Percentiles rank a stretch among this genome's conserved stretches.
Evolutionary conservation across 1,140 invertebrate genomes (phyloP).

Genomic region (Calephelis nemesis): DNA sequence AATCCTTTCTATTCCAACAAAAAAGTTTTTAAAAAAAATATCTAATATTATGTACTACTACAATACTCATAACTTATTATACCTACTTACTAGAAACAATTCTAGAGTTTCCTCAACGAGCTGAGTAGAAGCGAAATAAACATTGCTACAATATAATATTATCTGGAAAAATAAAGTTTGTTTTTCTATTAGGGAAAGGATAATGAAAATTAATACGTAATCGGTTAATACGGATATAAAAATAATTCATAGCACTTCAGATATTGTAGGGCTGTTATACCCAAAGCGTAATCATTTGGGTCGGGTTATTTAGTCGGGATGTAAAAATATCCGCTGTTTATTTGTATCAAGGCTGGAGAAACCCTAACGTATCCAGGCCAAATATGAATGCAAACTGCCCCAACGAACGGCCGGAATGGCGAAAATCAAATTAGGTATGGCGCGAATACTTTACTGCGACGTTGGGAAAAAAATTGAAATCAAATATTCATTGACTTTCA

Average conservation of each 20-base stretch:
- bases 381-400: constrained; percentile 78
- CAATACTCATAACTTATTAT: too few species aligned
- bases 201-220: constrained; percentile 5
- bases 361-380: constrained; percentile 73
- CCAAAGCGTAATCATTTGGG: constrained; percentile 72
- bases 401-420: constrained; percentile 69
- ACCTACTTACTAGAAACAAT: too few species aligned
- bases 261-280: constrained; percentile 57
- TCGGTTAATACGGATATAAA: constrained; percentile 7
- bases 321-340: constrained; percentile 77
- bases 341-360: constrained; percentile 74
- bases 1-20: too few species aligned
- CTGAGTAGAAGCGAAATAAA: too few species aligned
- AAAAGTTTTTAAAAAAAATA: too few species aligned
- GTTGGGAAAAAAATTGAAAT: constrained; percentile 79
- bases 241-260: constrained; percentile 19
- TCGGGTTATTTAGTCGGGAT: constrained; percentile 67
- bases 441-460: constrained; percentile 78
- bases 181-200: not conserved
- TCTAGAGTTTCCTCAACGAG: too few species aligned
- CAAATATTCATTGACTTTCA: constrained; percentile 79
- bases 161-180: not conserved
- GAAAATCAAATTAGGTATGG: constrained; percentile 79
- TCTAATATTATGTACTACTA: too few species aligned
- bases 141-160: too few species aligned